Base-by-base conservation (phyloP, 2,797 vertebrate genomes). In the Rhyacichthys aspro region DNA sequence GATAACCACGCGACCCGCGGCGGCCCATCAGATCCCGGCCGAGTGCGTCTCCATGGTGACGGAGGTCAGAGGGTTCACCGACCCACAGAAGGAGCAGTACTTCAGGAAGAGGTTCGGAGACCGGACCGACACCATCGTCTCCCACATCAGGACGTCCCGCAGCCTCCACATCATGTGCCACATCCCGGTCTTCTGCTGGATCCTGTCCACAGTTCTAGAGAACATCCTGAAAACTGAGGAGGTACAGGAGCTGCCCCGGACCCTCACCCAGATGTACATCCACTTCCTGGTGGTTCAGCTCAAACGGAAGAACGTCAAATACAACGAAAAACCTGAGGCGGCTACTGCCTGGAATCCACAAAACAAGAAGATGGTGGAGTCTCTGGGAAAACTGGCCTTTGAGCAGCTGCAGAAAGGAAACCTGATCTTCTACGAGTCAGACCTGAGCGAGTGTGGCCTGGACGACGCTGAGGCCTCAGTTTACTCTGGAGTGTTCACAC, bases 361-460 rank as follows among this genome's bases (percentile, higher is more conserved):
- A 16, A 38, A 5, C 33, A 18, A 1, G 49, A 1, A 38, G 49
- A 52, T 52, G 49, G 17, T 52, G 6, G 7, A 11, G 34, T 37
- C 34, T 52, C 10, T 52, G 16, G 15, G n/a, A 38, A 52, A 18
- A 18, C 38, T 39, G 38, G 38, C 38, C 38, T 58, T 58, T 39
- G 56, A 47, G 44, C 56, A 59, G 43, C 56, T 59, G 34, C 44
- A 47, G 44, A 59, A 59, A 59, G 56, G 56, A 59, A 59, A 59
- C 55, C 34, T 47, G 36, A 45, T 55, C 53, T 64, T 64, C 53
- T 64, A 64, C n/a, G 7, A 56, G 15, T 16, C 28, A 8, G 53
- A 64, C 38, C 45, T 64, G 44, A 63, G n/a, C 28, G 41, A 41
- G 43, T 55, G 60, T 55, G 60, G 36, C n/a, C 23, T 63, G 9